phyloP scores from a whole-genome alignment of 2,888 invertebrate genomes.

The Phoenoteleia sp. region DNA sequence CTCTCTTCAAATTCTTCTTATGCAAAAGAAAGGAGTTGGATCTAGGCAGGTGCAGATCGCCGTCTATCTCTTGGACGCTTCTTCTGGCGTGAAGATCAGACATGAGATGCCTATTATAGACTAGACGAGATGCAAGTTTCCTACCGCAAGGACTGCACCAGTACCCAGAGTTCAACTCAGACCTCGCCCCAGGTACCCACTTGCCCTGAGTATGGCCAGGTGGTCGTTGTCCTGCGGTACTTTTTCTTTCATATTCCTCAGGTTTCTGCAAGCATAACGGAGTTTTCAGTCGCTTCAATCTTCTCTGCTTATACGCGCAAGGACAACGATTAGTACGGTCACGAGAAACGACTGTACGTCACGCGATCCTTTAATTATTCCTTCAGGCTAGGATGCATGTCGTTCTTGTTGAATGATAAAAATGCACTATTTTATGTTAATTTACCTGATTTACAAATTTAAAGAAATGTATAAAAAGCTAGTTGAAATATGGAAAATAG shows the following conservation, averaged over 20 bases:
- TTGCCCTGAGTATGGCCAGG: conserved; percentile 93
- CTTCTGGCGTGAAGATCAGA: conserved; percentile 90
- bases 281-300: conserved; percentile 26
- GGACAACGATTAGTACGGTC: conserved; percentile 58
- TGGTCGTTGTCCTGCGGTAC: conserved; percentile 87
- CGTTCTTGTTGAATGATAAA: neutral
- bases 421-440: neutral
- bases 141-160: conserved; percentile 95
- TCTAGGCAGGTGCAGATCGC: conserved; percentile 71
- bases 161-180: conserved; percentile 88
- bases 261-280: conserved; percentile 74
- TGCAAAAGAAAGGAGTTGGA: conserved; percentile 60
- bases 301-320: conserved; percentile 9
- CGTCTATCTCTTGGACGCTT: conserved; percentile 89
- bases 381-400: neutral
- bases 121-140: conserved; percentile 90
- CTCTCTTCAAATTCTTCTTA: conserved; percentile 60
- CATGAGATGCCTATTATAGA: conserved; percentile 93
- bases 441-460: no score
- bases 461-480: no score
- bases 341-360: conserved; percentile 41
- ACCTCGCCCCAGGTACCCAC: conserved; percentile 91
- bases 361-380: conserved; percentile 53
- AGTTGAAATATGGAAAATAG: no score
- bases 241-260: conserved; percentile 80